Base-by-base conservation (phyloP, 1,140 invertebrate species). In the Drosophila orena region DNA sequence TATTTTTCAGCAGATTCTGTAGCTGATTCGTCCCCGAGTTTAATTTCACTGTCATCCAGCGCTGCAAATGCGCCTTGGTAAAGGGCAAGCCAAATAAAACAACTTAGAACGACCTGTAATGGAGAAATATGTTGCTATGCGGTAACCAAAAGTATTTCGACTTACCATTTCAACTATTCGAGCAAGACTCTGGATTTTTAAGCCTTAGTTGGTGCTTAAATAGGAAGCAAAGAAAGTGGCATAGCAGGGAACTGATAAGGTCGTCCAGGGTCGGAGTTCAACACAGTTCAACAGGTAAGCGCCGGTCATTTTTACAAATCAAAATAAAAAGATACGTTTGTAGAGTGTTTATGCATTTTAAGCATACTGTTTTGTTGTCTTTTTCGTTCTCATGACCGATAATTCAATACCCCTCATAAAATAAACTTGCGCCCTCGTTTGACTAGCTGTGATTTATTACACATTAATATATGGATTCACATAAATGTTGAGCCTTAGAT, bases 371-470 rank as follows among this genome's bases (percentile, higher is more conserved):
- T 37, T 43, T 44, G 5, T 56, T 11, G 20, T 10, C 7, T 6
- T 20, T 30, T 43, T 10, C 2, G 15, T 43, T 43, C n/a, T 34
- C 7, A 17, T 34, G 27, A 5, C 22, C 5, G 11, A 22, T 14
- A 44, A 6, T 8, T 3, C 44, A 8, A 20, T 30, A 8, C 30
- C 30, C 30, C 44, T 8, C 4, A 12, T 30, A 17, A 38, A 12
- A 2, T 2, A 1, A 0, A 0, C 11, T 37, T 14, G 3, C 3
- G 11, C 22, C 11, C 15, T 35, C 40, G 30, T 66, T 76, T 76
- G 72, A 76, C 72, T 76, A 76, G 72, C 72, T 55, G 71, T 66
- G 71, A 49, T 76, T 76, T 76, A 76, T 76, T 76, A 54, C 35
- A 76, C 53, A 57, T 76, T 58, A 75, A 75, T 57, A 76, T 75